phyloP scores from a whole-genome alignment of 1,140 invertebrate genomes.

The Cotesia glomerata region DNA sequence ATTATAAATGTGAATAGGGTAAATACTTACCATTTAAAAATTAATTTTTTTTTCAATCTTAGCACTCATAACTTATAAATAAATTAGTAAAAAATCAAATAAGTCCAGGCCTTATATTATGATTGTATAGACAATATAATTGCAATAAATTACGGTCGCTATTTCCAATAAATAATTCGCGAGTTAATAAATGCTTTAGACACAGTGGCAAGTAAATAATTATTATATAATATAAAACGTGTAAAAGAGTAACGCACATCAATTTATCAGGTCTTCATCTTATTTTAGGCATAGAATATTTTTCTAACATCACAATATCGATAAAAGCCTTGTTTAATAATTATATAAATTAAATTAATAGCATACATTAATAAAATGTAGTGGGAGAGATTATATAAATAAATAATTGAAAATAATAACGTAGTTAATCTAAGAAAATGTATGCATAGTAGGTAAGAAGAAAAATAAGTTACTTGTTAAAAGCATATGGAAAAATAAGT shows the following conservation, averaged over 20 bases:
- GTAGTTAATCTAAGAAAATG: too few relatives aligned
- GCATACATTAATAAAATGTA: neutral
- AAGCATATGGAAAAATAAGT: too few relatives aligned
- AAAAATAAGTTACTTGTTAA: too few relatives aligned
- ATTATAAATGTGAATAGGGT: neutral
- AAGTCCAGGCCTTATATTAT: too few relatives aligned
- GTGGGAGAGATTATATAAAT: neutral
- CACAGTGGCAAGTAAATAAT: too few relatives aligned
- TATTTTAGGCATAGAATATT: slow-evolving; percentile 66
- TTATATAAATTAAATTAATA: slow-evolving; percentile 19
- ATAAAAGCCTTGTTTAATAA: slow-evolving; percentile 53
- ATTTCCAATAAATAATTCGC: too few relatives aligned
- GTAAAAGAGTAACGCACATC: slow-evolving; percentile 23
- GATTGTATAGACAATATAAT: too few relatives aligned
- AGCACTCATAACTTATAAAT: neutral
- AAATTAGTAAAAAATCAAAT: neutral
- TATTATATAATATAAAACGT: slow-evolving; percentile 12
- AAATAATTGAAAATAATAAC: too few relatives aligned
- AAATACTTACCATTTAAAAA: neutral
- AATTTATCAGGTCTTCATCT: slow-evolving; percentile 57
- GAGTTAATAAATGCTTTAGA: too few relatives aligned
- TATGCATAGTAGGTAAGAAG: neutral
- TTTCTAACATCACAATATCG: slow-evolving; percentile 63
- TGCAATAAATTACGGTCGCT: too few relatives aligned
- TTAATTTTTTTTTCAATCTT: neutral